phyloP scores from a whole-genome alignment of 2,888 invertebrate species.

The Linnaemya tessellans region DNA sequence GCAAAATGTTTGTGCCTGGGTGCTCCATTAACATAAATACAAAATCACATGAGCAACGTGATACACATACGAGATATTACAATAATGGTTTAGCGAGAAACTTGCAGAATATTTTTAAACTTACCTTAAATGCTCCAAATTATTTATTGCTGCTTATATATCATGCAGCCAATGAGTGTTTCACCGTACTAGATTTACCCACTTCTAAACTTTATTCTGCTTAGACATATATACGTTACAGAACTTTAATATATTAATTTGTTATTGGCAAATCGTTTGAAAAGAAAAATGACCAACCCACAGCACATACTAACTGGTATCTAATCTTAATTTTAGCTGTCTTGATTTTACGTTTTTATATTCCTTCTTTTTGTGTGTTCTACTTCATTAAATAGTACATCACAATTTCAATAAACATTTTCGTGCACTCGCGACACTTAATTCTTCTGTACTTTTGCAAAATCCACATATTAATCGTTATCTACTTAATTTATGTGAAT shows the following conservation, averaged over 20 bases:
- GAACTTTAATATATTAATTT: background rate
- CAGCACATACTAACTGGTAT: conserved; percentile 19
- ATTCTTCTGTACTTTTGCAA: background rate
- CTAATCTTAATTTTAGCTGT: conserved; percentile 43
- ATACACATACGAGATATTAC: background rate
- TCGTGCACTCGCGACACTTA: conserved; percentile 24
- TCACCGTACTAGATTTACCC: background rate
- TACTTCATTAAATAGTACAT: conserved; percentile 4
- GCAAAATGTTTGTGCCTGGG: conserved; percentile 55
- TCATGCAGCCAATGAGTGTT: background rate
- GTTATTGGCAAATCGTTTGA: background rate
- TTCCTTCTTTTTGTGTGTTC: conserved; percentile 22
- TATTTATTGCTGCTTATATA: background rate
- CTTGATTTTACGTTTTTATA: conserved; percentile 48
- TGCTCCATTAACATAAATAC: conserved; percentile 69
- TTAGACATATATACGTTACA: background rate
- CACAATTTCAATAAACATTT: conserved; percentile 48
- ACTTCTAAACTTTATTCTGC: too few relatives aligned
- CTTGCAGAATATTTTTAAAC: background rate
- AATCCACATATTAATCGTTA: conserved; percentile 34
- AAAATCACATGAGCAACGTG: conserved; percentile 1
- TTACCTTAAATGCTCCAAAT: conserved; percentile 40
- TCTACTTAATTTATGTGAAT: background rate
- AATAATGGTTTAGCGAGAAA: background rate
- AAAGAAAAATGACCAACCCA: conserved; percentile 9